A percentile compares a stretch with the other conserved stretches of the same genome.
Conservation (phyloP, 23 tunicate genomes). For the Oikopleura vanhoeffeni region DNA sequence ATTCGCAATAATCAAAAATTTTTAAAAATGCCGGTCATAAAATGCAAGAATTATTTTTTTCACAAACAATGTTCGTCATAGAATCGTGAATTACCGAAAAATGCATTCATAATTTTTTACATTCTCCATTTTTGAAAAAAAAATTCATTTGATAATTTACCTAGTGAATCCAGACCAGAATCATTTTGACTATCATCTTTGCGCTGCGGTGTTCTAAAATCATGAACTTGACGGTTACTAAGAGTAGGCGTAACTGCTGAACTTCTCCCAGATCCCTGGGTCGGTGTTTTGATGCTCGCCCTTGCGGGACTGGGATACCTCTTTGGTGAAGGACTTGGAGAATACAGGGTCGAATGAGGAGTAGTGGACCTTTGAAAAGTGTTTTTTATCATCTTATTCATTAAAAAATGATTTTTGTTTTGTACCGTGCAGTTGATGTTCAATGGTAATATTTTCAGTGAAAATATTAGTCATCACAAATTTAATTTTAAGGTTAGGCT, state of each 20-base stretch:
- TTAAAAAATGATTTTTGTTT: no score
- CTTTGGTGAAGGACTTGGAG: not conserved
- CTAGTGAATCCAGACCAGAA: conserved; percentile 36
- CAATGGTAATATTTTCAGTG: no score
- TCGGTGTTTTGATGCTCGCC: not conserved
- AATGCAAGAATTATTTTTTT: no score
- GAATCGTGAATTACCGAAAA: no score
- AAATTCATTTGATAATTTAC: conserved; percentile 27
- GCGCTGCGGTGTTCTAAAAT: not conserved
- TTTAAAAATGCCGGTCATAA: no score
- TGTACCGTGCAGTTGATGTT: no score
- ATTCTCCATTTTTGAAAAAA: not conserved
- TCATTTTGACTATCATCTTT: not conserved
- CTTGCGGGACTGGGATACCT: not conserved
- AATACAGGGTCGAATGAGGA: not conserved
- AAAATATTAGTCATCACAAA: no score
- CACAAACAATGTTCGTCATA: no score
- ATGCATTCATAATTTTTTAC: no score
- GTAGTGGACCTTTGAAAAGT: conserved; percentile 5
- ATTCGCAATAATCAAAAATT: no score
- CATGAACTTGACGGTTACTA: not conserved
- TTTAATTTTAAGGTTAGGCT: no score
- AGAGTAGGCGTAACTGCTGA: not conserved
- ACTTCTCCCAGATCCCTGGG: not conserved
- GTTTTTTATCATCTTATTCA: no score